phyloP scores from a whole-genome alignment of 2,888 invertebrate genomes.

The Dicycla oo region DNA sequence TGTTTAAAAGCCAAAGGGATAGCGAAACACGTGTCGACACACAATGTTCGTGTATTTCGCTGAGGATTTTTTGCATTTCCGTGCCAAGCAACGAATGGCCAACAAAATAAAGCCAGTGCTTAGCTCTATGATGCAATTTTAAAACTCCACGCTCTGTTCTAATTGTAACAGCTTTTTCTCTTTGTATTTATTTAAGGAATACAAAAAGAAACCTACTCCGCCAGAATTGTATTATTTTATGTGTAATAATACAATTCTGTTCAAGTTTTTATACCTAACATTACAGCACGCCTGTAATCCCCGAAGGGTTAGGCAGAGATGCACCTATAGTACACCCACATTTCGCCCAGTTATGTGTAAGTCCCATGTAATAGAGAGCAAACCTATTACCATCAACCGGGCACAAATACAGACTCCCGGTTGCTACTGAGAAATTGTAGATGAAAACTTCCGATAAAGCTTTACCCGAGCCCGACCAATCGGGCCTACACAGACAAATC shows the following conservation, averaged over 20 bases:
- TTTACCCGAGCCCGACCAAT: no score
- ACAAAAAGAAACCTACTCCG: not conserved
- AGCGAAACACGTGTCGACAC: slow-evolving; percentile 21
- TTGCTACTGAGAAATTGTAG: not conserved
- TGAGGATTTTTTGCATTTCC: slow-evolving; percentile 30
- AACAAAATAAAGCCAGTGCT: slow-evolving; percentile 19
- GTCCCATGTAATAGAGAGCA: not conserved
- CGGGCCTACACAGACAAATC: no score
- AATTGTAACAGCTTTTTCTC: slow-evolving; percentile 15
- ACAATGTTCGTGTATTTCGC: slow-evolving; percentile 18
- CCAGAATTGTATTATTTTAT: not conserved
- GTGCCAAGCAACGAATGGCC: slow-evolving; percentile 26
- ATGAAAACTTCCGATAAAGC: not conserved
- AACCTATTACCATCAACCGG: not conserved
- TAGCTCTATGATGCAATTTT: slow-evolving; percentile 28
- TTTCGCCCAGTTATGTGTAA: not conserved
- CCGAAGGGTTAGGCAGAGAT: not conserved
- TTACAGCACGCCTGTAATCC: not conserved
- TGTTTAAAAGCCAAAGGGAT: slow-evolving; percentile 17
- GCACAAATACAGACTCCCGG: not conserved
- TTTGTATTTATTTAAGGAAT: not conserved
- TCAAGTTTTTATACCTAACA: not conserved
- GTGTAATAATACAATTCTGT: not conserved
- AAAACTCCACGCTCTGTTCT: slow-evolving; percentile 2
- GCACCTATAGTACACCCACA: not conserved